Evolutionary conservation across 1,140 invertebrate species (phyloP).

Genomic region (Chymomyza costata): DNA sequence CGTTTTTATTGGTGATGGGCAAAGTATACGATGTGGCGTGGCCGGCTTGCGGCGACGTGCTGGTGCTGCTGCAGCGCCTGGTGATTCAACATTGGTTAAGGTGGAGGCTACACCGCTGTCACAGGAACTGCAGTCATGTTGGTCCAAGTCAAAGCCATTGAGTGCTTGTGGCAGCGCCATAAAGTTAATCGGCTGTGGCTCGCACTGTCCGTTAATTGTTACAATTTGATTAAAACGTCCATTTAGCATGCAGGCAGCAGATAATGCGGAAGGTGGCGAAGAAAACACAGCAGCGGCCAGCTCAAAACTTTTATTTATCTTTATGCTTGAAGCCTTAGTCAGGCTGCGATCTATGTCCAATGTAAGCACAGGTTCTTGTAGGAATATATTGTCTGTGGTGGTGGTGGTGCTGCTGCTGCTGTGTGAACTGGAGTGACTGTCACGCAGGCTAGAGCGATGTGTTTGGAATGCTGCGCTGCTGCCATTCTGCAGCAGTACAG

Average conservation of each 20-base stretch:
- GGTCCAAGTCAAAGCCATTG: conserved; percentile 46
- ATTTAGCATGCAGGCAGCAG: conserved; percentile 53
- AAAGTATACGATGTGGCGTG: conserved; percentile 73
- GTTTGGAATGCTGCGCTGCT: conserved; percentile 41
- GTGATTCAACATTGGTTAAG: conserved; percentile 20
- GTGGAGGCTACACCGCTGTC: conserved; percentile 71
- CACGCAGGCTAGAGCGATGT: conserved; percentile 50
- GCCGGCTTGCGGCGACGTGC: conserved; percentile 61
- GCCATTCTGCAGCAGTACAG: too few species aligned
- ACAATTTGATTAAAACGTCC: conserved; percentile 74
- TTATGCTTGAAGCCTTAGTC: conserved; percentile 70
- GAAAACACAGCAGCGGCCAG: conserved; percentile 60
- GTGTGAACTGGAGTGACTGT: conserved; percentile 55
- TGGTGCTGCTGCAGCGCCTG: conserved; percentile 15
- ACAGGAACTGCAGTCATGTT: conserved; percentile 71
- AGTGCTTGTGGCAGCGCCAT: not conserved
- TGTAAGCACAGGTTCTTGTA: conserved; percentile 70
- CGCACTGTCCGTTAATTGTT: conserved; percentile 42
- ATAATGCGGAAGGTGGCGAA: conserved; percentile 54
- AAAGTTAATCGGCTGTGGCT: conserved; percentile 7
- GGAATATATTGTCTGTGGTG: conserved; percentile 66
- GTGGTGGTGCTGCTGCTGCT: conserved; percentile 53
- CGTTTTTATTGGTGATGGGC: conserved; percentile 69
- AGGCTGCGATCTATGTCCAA: conserved; percentile 71
- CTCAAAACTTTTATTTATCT: conserved; percentile 69